These are phyloP conservation scores for Euwallacea similis DNA, from an alignment of 1,140 invertebrate species.

Conservation along the genomic window DNA sequence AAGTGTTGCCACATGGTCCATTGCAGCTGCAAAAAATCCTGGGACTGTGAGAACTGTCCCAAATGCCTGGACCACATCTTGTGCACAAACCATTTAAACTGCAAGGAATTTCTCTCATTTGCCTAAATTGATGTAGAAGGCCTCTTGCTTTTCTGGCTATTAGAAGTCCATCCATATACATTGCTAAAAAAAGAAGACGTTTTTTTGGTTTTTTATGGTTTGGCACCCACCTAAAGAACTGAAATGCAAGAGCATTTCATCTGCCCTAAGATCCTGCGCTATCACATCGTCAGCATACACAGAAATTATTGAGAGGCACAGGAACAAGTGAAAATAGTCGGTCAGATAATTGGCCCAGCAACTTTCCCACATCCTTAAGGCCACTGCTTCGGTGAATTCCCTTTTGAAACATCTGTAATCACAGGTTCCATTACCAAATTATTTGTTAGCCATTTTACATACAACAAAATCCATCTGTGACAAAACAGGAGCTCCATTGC, in stretches of 20 bases:
- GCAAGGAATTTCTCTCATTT: constrained; percentile 82
- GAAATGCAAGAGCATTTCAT: constrained; percentile 93
- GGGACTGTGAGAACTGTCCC: constrained; percentile 86
- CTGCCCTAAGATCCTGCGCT: constrained; percentile 82
- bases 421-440: background rate
- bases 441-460: constrained; percentile 29
- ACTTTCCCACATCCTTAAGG: constrained; percentile 89
- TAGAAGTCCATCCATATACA: constrained; percentile 93
- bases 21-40: constrained; percentile 64
- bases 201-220: background rate
- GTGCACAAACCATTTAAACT: constrained; percentile 84
- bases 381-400: constrained; percentile 85
- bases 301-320: constrained; percentile 86
- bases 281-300: constrained; percentile 92
- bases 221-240: constrained; percentile 71
- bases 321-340: constrained; percentile 90
- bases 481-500: constrained; percentile 88
- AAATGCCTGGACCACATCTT: constrained; percentile 86
- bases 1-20: constrained; percentile 30
- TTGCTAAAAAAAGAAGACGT: constrained; percentile 59
- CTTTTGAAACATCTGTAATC: constrained; percentile 76
- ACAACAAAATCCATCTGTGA: constrained; percentile 91
- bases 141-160: constrained; percentile 91
- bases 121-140: constrained; percentile 85
- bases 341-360: constrained; percentile 94